Percentiles rank a stretch among this genome's conserved stretches.
phyloP scores from a whole-genome alignment of 2,113 vertebrate genomes.

The Candoia aspera region DNA sequence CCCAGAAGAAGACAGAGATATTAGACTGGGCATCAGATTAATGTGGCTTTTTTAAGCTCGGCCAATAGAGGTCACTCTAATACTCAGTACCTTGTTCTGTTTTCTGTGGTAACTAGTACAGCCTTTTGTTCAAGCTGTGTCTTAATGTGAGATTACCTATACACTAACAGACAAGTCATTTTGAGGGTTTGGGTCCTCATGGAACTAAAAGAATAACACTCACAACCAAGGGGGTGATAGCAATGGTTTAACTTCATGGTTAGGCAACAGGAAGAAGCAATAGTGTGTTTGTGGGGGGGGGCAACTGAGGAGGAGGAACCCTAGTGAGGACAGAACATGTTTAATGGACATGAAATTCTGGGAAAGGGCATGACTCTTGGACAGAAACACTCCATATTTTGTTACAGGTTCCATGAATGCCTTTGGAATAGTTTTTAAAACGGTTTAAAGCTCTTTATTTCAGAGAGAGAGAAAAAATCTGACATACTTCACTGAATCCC shows the following conservation, averaged over 20 bases:
- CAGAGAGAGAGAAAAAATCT: not conserved
- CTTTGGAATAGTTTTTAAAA: not conserved
- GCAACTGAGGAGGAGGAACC: not conserved
- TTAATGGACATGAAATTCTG: not conserved
- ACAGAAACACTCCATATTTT: not conserved
- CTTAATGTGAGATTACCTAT: not conserved
- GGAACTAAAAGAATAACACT: not conserved
- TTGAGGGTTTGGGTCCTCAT: not conserved
- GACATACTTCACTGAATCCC: not conserved
- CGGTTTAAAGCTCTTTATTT: not conserved
- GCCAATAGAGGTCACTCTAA: constrained; percentile 71
- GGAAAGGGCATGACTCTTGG: not conserved
- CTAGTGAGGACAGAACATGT: not conserved
- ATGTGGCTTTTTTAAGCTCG: constrained; percentile 10
- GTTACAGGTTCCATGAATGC: not conserved
- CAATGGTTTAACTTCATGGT: not conserved
- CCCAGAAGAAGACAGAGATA: not conserved
- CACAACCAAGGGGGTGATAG: not conserved
- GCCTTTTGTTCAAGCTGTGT: not conserved
- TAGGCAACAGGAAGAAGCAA: not conserved
- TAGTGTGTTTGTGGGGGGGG: not conserved
- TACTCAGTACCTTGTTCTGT: constrained; percentile 8
- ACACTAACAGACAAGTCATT: not conserved
- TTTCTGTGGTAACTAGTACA: not conserved
- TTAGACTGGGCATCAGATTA: not conserved